Conservation (phyloP, 2,797 vertebrate species). For the Mormyrus proboscirostris region DNA sequence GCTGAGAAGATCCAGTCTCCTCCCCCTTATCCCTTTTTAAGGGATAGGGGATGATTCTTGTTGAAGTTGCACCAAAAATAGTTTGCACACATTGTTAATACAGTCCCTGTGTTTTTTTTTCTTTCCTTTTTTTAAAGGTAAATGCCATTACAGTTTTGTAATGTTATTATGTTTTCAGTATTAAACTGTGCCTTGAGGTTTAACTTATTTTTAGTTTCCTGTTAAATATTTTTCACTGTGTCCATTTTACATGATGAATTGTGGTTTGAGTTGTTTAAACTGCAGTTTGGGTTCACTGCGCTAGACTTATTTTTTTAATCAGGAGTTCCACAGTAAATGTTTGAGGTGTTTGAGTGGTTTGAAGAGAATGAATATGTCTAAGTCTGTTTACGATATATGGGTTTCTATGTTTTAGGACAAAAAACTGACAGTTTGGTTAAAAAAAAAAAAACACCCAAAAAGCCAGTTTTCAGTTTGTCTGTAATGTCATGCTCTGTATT, state of each 20-base stretch:
- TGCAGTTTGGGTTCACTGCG: background rate
- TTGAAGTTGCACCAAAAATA: background rate
- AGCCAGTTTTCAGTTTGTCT: background rate
- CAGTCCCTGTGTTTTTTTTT: background rate
- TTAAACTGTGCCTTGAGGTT: constrained; percentile 6
- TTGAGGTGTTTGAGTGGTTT: background rate
- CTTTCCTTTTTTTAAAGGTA: background rate
- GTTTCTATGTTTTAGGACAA: background rate
- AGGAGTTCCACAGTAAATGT: background rate
- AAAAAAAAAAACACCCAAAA: background rate
- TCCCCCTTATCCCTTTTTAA: background rate
- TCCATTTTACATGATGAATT: background rate
- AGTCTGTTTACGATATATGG: background rate
- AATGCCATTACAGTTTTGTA: background rate
- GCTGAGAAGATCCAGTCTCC: background rate
- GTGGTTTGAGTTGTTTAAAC: constrained; percentile 1
- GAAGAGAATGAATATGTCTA: background rate
- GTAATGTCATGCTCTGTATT: background rate
- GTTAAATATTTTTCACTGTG: constrained; percentile 3
- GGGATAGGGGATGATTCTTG: background rate
- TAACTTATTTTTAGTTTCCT: background rate
- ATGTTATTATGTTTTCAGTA: background rate
- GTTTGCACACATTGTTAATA: background rate
- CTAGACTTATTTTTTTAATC: background rate
- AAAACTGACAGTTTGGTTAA: background rate